Base-by-base conservation (phyloP, 2,797 vertebrate genomes). In the Sternotherus odoratus region DNA sequence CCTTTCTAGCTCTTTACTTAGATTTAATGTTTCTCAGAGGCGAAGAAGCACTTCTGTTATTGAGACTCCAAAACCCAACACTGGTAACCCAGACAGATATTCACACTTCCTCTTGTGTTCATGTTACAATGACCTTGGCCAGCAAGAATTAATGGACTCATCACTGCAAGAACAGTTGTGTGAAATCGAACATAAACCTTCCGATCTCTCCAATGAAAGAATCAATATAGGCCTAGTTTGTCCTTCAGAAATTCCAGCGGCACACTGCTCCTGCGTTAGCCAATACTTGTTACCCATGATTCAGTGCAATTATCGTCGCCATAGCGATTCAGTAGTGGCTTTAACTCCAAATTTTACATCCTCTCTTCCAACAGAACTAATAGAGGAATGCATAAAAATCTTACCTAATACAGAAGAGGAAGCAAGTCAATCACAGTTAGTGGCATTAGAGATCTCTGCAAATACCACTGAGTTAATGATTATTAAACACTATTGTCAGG, bases 361-460 rank as follows among this genome's bases (percentile, higher is more conserved):
- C 48, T 83, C 80, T 24, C 17, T 85, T 66, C 43, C 89, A 63
- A 17, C 9, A 13, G 79, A 82, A 39, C 13, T 1, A 0, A 11
- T 69, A 77, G 33, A 39, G 28, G 75, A 54, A 43, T 72, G 36
- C 0, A 0, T 0, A 0, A 33, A 46, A 43, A 21, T 2, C 36
- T 51, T 66, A 24, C 48, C 28, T n/a, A 4, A 30, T 4, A 15
- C 75, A 23, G 39, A 51, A 79, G 74, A 63, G 36, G 69, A 80
- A 69, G 81, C 26, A 60, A 39, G 36, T 1, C 0, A 33, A 0
- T 91, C 12, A 0, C 43, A 66, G 33, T 12, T 12, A 9, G 10
- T 57, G 56, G 50, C 48, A 5, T 2, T 63, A 33, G 49, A 83
- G 24, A 81, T n/a, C 54, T 89, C 85, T 84, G 56, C 36, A 26